Evolutionary conservation across 1,140 invertebrate species (phyloP).

Genomic region (Venturia canescens): DNA sequence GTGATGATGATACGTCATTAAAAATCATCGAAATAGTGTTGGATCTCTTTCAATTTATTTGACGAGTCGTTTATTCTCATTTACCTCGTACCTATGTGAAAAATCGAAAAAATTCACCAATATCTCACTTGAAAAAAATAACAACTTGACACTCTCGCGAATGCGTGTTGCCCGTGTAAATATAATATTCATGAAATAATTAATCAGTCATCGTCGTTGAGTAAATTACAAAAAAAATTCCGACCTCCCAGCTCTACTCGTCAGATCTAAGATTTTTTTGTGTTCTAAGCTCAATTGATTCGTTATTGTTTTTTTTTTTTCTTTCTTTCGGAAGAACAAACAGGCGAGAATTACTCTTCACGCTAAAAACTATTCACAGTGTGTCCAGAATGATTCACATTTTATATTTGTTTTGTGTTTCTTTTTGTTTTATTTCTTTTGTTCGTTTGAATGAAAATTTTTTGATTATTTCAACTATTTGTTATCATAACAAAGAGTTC

Average conservation of each 20-base stretch:
- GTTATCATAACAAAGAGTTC: slow-evolving; percentile 28
- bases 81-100: too few species aligned
- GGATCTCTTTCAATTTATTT: too few species aligned
- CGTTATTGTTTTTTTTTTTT: not conserved
- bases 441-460: not conserved
- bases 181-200: not conserved
- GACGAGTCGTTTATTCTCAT: too few species aligned
- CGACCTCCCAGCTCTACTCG: not conserved
- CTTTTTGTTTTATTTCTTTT: not conserved
- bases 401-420: not conserved
- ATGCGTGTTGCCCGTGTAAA: too few species aligned
- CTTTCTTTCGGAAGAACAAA: slow-evolving; percentile 6
- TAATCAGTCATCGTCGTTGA: not conserved
- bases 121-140: too few species aligned
- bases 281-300: slow-evolving; percentile 58
- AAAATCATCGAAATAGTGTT: not conserved
- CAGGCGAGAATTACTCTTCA: not conserved
- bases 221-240: slow-evolving; percentile 34
- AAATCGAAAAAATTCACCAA: too few species aligned
- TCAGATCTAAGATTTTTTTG: slow-evolving; percentile 48
- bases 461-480: slow-evolving; percentile 32
- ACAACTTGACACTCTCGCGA: too few species aligned
- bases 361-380: slow-evolving; percentile 28
- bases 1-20: not conserved
- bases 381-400: slow-evolving; percentile 17